A percentile compares a stretch with the other conserved stretches of the same genome.
phyloP scores from a whole-genome alignment of 2,888 invertebrate species.

The Nemurella pictetii region DNA sequence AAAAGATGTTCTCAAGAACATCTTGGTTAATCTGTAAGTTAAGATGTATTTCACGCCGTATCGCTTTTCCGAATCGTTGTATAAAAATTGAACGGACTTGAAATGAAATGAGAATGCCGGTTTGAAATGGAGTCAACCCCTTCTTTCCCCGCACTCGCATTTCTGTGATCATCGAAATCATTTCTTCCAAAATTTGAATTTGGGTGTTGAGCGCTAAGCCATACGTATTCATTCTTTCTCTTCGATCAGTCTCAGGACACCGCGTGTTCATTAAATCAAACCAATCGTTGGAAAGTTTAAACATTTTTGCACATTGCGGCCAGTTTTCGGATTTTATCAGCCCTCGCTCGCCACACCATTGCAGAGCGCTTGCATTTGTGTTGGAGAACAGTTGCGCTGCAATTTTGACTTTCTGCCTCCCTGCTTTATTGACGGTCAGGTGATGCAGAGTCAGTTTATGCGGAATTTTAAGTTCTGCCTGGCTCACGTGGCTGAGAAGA shows the following conservation, averaged over 20 bases:
- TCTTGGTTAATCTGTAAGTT: slow-evolving; percentile 8
- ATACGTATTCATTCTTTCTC: neutral
- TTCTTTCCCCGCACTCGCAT: neutral
- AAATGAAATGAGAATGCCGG: neutral
- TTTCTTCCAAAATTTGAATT: neutral
- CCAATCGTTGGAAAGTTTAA: slow-evolving; percentile 1
- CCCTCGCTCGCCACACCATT: neutral
- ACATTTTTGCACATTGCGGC: neutral
- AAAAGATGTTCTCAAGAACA: slow-evolving; percentile 1
- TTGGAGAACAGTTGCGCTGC: slow-evolving; percentile 1
- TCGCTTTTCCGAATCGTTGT: neutral
- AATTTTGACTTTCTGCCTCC: neutral
- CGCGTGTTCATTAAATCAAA: slow-evolving; percentile 1
- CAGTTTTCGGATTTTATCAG: slow-evolving; percentile 2
- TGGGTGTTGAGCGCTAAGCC: neutral
- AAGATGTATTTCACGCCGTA: neutral
- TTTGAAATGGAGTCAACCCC: neutral
- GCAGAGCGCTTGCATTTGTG: neutral
- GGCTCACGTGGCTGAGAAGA: neutral
- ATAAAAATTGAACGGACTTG: neutral
- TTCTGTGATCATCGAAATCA: neutral
- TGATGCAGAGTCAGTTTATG: neutral
- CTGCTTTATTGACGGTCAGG: neutral
- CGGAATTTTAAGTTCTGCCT: neutral
- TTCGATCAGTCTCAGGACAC: neutral